Conservation (phyloP, 2,113 vertebrate species). For the Uria aalge region DNA sequence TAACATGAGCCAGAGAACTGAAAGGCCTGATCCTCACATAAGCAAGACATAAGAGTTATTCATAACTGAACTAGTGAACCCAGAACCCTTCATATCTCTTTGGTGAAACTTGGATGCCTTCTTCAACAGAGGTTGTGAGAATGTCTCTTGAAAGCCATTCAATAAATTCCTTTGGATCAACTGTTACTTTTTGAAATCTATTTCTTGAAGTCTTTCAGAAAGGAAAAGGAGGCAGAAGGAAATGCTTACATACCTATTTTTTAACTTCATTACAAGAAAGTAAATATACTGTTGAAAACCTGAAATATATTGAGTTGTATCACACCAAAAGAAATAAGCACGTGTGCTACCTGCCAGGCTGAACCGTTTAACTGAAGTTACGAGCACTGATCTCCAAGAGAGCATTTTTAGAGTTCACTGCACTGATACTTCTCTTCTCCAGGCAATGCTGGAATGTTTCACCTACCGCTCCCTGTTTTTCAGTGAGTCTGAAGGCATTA, state of each 20-base stretch:
- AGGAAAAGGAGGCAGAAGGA: not conserved
- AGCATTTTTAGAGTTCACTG: not conserved
- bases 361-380: not conserved
- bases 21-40: not conserved
- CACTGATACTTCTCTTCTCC: not conserved
- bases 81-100: not conserved
- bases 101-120: conserved; percentile 8
- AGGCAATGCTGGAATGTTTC: not conserved
- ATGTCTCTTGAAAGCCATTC: not conserved
- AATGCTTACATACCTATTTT: not conserved
- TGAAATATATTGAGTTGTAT: not conserved
- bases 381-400: not conserved
- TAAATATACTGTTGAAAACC: conserved; percentile 6
- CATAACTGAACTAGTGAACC: conserved; percentile 1
- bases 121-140: not conserved
- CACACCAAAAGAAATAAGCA: not conserved
- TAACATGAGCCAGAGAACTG: not conserved
- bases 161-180: conserved; percentile 30
- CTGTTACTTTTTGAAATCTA: not conserved
- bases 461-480: conserved; percentile 29
- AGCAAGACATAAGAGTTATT: not conserved
- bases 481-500: not conserved
- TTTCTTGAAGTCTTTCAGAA: not conserved
- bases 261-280: not conserved
- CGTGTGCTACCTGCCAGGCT: not conserved